phyloP scores from a whole-genome alignment of 1,140 invertebrate species.

The Heterodera schachtii region DNA sequence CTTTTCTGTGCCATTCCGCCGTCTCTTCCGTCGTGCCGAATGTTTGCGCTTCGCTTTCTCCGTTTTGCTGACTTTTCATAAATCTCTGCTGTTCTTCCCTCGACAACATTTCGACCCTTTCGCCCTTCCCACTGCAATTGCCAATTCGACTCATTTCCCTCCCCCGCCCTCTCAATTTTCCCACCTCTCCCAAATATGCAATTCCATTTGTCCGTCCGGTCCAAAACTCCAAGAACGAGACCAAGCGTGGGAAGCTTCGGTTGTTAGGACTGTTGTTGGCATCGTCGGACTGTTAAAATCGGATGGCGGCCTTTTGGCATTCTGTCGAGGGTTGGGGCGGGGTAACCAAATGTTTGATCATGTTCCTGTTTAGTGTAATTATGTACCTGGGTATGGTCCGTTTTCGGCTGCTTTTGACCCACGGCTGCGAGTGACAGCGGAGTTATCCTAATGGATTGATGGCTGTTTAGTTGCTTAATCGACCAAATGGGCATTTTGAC shows the following conservation, averaged over 20 bases:
- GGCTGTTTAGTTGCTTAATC: too few species aligned
- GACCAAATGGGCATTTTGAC: too few species aligned
- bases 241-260: background rate
- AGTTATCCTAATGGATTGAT: background rate
- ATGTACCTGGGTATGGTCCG: background rate
- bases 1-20: too few species aligned
- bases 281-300: background rate
- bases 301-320: background rate
- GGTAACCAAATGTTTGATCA: background rate
- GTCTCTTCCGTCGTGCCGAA: background rate
- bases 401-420: background rate
- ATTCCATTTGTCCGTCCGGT: background rate
- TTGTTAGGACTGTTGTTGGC: background rate
- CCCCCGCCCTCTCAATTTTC: background rate
- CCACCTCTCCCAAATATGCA: constrained; percentile 20
- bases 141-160: background rate
- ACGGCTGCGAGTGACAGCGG: background rate
- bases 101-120: background rate
- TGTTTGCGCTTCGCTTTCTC: background rate
- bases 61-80: background rate
- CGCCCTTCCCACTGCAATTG: background rate
- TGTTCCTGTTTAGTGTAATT: background rate
- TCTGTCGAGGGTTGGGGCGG: background rate
- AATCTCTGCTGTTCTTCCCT: background rate
- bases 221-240: constrained; percentile 17